A percentile compares a stretch with the other conserved stretches of the same genome.
phyloP scores from a whole-genome alignment of 2,113 vertebrate species.

The Chaetodon auriga region DNA sequence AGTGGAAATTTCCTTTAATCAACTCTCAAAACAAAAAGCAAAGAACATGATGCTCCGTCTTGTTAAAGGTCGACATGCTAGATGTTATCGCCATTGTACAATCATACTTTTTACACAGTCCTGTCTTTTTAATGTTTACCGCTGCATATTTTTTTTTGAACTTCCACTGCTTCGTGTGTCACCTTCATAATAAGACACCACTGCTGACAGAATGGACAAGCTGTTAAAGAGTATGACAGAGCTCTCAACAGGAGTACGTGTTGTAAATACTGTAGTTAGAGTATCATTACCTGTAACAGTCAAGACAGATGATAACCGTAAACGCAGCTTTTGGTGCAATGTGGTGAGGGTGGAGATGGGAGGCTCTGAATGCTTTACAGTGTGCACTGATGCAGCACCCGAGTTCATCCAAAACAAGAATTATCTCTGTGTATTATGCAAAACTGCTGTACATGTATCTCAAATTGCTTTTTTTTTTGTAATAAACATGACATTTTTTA shows the following conservation, averaged over 20 bases:
- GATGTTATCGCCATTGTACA: conserved; percentile 11
- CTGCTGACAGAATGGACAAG: not conserved
- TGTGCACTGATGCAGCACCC: conserved; percentile 13
- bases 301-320: conserved; percentile 4
- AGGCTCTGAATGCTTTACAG: not conserved
- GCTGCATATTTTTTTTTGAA: not conserved
- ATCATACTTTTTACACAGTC: conserved; percentile 38
- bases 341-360: not conserved
- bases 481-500: conserved; percentile 71
- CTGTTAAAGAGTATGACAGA: not conserved
- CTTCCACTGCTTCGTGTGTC: conserved; percentile 1
- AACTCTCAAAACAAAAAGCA: not conserved
- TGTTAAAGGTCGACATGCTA: conserved; percentile 8
- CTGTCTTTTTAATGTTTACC: conserved; percentile 49
- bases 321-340: conserved; percentile 1
- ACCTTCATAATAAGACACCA: not conserved
- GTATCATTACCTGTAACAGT: conserved; percentile 11
- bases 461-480: conserved; percentile 10
- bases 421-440: conserved; percentile 20
- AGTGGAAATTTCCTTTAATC: conserved; percentile 18
- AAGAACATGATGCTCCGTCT: not conserved
- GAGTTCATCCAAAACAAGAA: conserved; percentile 2
- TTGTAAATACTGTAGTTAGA: conserved; percentile 46
- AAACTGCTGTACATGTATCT: conserved; percentile 26
- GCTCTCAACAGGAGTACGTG: conserved; percentile 2